Conservation (phyloP, 2,888 invertebrate genomes). For the Andricus quercusramuli region DNA sequence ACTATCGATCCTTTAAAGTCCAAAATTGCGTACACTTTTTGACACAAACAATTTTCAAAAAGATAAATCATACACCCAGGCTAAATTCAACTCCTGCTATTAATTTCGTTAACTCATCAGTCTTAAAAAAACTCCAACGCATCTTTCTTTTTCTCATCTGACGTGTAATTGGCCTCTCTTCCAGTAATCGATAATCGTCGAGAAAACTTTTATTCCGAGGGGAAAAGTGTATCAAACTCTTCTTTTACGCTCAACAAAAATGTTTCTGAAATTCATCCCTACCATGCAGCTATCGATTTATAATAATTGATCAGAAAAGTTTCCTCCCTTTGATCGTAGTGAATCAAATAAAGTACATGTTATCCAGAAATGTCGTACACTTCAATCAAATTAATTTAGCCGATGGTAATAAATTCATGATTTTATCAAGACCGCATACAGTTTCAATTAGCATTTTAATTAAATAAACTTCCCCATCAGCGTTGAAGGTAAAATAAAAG, state of each 20-base stretch:
- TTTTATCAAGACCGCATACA: neutral
- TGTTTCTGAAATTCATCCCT: neutral
- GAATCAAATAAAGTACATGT: neutral
- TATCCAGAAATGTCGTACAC: neutral
- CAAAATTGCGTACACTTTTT: no score
- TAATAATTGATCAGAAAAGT: neutral
- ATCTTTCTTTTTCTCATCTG: neutral
- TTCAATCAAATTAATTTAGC: neutral
- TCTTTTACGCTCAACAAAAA: neutral
- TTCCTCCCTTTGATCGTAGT: neutral
- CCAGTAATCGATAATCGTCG: neutral
- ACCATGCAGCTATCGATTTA: neutral
- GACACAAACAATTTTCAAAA: no score
- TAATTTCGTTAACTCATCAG: slow-evolving; percentile 2
- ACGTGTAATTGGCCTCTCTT: neutral
- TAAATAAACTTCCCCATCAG: neutral
- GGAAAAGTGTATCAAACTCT: neutral
- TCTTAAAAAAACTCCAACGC: no score
- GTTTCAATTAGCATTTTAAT: neutral
- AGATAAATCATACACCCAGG: neutral
- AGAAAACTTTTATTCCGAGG: neutral
- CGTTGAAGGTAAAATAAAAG: neutral
- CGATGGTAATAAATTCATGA: neutral
- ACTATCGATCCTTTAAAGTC: no score
- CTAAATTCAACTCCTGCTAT: slow-evolving; percentile 1